Evolutionary conservation across 2,797 vertebrate species (phyloP).

Genomic region (Labroides dimidiatus): DNA sequence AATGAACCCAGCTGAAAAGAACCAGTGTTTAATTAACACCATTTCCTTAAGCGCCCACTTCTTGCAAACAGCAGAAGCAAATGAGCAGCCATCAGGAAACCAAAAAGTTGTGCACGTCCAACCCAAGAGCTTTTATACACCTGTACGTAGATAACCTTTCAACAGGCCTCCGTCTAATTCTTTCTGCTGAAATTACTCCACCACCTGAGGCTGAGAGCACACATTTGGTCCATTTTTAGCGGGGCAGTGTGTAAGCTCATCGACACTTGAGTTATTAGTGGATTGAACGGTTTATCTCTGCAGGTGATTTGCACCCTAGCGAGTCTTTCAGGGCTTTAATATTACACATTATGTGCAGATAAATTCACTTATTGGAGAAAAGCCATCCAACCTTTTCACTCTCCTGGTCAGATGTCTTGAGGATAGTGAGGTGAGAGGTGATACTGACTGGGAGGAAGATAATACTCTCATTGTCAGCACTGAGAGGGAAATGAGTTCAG

Average conservation of each 20-base stretch:
- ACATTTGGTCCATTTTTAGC: constrained; percentile 20
- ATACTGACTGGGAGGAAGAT: constrained; percentile 30
- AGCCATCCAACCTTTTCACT: constrained; percentile 37
- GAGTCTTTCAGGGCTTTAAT: constrained; percentile 28
- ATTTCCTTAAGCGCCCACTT: neutral
- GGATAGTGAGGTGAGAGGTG: constrained; percentile 37
- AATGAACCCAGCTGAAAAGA: constrained; percentile 20
- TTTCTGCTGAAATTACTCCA: constrained; percentile 31
- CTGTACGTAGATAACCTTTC: constrained; percentile 20
- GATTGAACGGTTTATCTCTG: constrained; percentile 40
- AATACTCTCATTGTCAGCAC: constrained; percentile 24
- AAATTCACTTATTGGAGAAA: constrained; percentile 29
- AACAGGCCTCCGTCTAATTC: constrained; percentile 31
- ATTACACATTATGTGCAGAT: constrained; percentile 33
- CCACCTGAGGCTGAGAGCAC: constrained; percentile 30
- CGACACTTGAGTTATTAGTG: constrained; percentile 45
- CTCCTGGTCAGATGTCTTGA: constrained; percentile 36
- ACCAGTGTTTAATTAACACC: constrained; percentile 17
- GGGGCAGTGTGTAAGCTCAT: constrained; percentile 15
- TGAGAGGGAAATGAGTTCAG: constrained; percentile 1
- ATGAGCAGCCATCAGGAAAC: neutral
- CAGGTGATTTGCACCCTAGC: constrained; percentile 33
- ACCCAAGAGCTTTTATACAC: constrained; percentile 12
- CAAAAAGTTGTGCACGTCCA: constrained; percentile 29
- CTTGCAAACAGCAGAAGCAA: too few relatives aligned